Evolutionary conservation across 2,797 vertebrate species (phyloP).

Genomic region (Choloepus didactylus): DNA sequence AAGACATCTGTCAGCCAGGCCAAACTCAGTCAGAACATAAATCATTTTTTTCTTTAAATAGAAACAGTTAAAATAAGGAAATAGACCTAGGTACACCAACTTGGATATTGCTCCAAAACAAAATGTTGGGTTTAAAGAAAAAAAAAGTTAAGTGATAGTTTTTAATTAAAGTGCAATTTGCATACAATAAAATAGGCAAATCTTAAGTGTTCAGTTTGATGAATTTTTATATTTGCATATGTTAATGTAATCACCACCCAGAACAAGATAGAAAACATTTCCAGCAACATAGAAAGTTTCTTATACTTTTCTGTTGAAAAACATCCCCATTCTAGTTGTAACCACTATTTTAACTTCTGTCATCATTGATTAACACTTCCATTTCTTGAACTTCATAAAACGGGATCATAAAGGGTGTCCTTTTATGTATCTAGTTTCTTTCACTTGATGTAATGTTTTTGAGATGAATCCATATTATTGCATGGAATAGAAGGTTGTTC

Average conservation of each 20-base stretch:
- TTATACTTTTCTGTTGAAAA: not conserved
- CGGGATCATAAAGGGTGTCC: not conserved
- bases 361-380: not conserved
- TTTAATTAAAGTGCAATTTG: constrained; percentile 39
- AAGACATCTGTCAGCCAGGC: not conserved
- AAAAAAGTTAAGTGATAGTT: not conserved
- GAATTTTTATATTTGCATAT: constrained; percentile 37
- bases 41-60: constrained; percentile 54
- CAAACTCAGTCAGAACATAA: not conserved
- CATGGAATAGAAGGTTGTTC: constrained; percentile 18
- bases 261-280: constrained; percentile 24
- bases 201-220: not conserved
- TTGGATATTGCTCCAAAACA: not conserved
- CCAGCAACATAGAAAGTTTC: not conserved
- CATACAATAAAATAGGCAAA: not conserved
- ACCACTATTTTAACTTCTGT: not conserved
- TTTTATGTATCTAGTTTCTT: constrained; percentile 7
- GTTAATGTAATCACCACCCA: not conserved
- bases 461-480: constrained; percentile 19
- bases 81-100: not conserved
- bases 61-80: constrained; percentile 28
- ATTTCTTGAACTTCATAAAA: constrained; percentile 35
- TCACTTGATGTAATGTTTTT: constrained; percentile 1
- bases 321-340: not conserved
- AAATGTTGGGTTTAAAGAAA: not conserved